Base-by-base conservation (phyloP, 2,888 invertebrate genomes). In the Psylliodes chrysocephalus region DNA sequence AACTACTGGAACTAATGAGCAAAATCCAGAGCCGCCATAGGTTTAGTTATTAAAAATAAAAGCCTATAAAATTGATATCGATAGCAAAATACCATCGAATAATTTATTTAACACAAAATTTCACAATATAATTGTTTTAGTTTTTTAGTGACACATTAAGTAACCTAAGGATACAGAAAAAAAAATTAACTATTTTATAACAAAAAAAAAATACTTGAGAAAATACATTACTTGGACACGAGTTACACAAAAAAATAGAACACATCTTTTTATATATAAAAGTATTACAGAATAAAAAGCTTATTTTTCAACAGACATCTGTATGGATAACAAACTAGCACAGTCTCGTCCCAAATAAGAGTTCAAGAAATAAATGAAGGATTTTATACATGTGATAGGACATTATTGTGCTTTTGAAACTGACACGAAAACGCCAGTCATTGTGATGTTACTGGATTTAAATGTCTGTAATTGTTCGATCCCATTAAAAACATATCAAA, bases 161-260 rank as follows among this genome's bases (percentile, higher is more conserved):
- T 80, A 79, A 74, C 76, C 79, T 79, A 79, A 72, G 78, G 78
- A 78, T 78, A 75, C 76, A 77, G 73, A 73, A 61, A 76, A 61
- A 76, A 77, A 74, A 77, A 73, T 64, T 68, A 69, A 67, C 63
- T 64, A 71, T 68, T 63, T 69, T 60, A 66, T 63, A 59, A 70
- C 70, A 70, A 73, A 67, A 73, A 49, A 57, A 72, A 74, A 79
- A 77, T 77, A 77, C 74, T 77, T 73, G 67, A 71, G 71, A 74
- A 71, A 72, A 70, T 68, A 72, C 68, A 66, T 56, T 66, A 66
- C 65, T 67, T 66, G 53, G 64, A 68, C 60, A 63, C 62, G 52
- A 72, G 65, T 65, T 66, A 59, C 67, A 69, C 65, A 65, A 54
- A 67, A 55, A 64, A 61, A 57, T 64, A 55, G 68, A 70, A 70